Percentiles rank a stretch among this genome's conserved stretches.
Conservation (phyloP, 2,113 vertebrate genomes). For the Pan troglodytes region NHGRI_mPanTro3-v2.1_pri NC_086015.1:182960501-182961000, state of each 20-base stretch:
- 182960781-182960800: slow-evolving; percentile 16
- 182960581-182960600: slow-evolving; percentile 54
- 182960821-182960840: slow-evolving; percentile 48
- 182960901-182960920: slow-evolving; percentile 55
- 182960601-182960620: slow-evolving; percentile 40
- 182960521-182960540: neutral
- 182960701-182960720: slow-evolving; percentile 23
- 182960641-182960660: slow-evolving; percentile 52
- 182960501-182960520: slow-evolving; percentile 16
- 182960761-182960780: slow-evolving; percentile 48
- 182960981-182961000: slow-evolving; percentile 40
- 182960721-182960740: slow-evolving; percentile 69
- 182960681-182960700: neutral
- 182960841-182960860: slow-evolving; percentile 54
- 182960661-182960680: slow-evolving; percentile 50
- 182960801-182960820: neutral
- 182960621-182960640: slow-evolving; percentile 54
- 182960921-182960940: slow-evolving; percentile 61
- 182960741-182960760: slow-evolving; percentile 39
- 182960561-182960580: neutral
- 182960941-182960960: slow-evolving; percentile 48
- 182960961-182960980: slow-evolving; percentile 12
- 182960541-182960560: neutral
- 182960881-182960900: slow-evolving; percentile 57
- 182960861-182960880: slow-evolving; percentile 46